Conservation (phyloP, 2,113 vertebrate species). For the Zonotrichia leucophrys region DNA sequence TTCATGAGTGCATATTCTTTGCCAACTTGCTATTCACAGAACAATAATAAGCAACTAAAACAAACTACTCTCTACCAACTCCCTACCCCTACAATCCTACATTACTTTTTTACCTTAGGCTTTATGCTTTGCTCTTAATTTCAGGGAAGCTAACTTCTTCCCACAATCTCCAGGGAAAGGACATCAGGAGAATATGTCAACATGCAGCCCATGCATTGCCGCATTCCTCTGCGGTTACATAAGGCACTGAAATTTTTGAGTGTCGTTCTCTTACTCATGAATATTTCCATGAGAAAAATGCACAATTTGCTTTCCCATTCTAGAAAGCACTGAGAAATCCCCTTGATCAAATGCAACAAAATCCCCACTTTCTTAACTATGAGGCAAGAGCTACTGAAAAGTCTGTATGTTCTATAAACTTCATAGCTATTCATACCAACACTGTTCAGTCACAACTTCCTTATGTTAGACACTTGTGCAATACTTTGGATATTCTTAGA, state of each 20-base stretch:
- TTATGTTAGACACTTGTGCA: background rate
- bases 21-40: slow-evolving; percentile 19
- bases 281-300: slow-evolving; percentile 47
- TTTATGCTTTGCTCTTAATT: background rate
- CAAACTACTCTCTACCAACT: background rate
- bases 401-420: background rate
- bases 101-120: background rate
- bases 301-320: slow-evolving; percentile 52
- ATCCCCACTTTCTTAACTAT: background rate
- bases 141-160: background rate
- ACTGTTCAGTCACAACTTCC: background rate
- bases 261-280: background rate
- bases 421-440: background rate
- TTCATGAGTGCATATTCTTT: background rate
- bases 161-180: background rate
- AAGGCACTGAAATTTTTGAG: slow-evolving; percentile 23
- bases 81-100: background rate
- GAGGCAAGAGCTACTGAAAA: background rate
- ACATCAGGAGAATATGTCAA: slow-evolving; percentile 14
- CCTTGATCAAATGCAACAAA: background rate
- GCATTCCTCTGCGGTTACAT: slow-evolving; percentile 22
- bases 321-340: slow-evolving; percentile 23
- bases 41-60: slow-evolving; percentile 23
- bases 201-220: background rate
- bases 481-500: background rate